A percentile compares a stretch with the other conserved stretches of the same genome.
Evolutionary conservation across 2,888 invertebrate genomes (phyloP).

Genomic region (Eupithecia subumbrata): DNA sequence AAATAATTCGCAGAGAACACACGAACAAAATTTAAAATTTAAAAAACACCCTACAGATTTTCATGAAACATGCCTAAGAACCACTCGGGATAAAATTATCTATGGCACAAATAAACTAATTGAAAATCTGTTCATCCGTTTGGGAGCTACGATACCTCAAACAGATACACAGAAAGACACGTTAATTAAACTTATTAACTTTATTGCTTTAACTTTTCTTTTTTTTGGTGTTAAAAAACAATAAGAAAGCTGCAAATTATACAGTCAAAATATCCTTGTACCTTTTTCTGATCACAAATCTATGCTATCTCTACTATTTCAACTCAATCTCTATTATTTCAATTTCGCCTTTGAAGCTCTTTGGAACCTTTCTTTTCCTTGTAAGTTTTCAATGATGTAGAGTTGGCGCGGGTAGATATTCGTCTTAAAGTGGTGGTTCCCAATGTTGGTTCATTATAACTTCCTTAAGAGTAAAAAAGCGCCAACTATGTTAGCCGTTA

Average conservation of each 20-base stretch:
- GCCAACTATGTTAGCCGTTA: slow-evolving; percentile 23
- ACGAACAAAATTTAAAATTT: no score
- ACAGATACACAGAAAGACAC: no score
- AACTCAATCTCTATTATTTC: neutral
- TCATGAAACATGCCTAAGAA: no score
- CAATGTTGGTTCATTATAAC: slow-evolving; percentile 36
- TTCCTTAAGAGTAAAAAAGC: slow-evolving; percentile 28
- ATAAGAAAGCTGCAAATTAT: neutral
- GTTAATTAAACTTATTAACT: no score
- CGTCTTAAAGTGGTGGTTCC: neutral
- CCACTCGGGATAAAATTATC: no score
- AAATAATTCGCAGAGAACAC: neutral
- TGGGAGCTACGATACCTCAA: no score
- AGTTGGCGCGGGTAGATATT: neutral
- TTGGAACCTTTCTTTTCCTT: neutral
- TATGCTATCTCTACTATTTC: neutral
- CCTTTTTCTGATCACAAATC: neutral
- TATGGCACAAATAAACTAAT: no score
- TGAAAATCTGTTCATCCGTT: no score
- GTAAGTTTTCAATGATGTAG: neutral
- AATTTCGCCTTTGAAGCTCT: neutral
- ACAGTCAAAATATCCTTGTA: neutral
- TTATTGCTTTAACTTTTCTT: no score
- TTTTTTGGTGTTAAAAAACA: no score
- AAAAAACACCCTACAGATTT: no score